Evolutionary conservation across 2,888 invertebrate species (phyloP).

Genomic region (Psococerastis gibbosa): DNA sequence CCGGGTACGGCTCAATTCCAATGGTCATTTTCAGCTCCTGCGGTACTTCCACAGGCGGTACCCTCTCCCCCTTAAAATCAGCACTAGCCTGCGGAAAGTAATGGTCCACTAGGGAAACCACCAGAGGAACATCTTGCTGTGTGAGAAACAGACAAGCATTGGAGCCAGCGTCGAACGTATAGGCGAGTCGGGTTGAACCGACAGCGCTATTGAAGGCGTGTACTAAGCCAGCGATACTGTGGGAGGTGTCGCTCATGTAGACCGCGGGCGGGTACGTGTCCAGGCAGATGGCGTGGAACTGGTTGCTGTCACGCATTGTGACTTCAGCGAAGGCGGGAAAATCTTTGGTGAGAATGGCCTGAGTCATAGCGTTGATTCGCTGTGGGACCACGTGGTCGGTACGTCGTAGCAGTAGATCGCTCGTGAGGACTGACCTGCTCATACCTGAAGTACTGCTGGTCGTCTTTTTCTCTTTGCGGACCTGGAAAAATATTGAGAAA

Average conservation of each 20-base stretch:
- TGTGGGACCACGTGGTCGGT: conserved; percentile 51
- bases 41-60: conserved; percentile 21
- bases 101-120: conserved; percentile 46
- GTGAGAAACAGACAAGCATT: conserved; percentile 82
- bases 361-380: conserved; percentile 37
- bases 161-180: conserved; percentile 97
- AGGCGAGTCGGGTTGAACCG: conserved; percentile 54
- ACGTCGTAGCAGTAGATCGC: conserved; percentile 58
- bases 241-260: conserved; percentile 83
- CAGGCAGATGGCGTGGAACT: conserved; percentile 82
- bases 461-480: conserved; percentile 60
- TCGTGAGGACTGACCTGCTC: conserved; percentile 61
- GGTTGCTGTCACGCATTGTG: conserved; percentile 95
- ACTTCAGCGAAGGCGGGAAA: conserved; percentile 76
- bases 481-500: conserved; percentile 22
- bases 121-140: conserved; percentile 48
- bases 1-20: conserved; percentile 22
- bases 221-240: conserved; percentile 55
- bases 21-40: not conserved
- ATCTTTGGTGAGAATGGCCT: conserved; percentile 46
- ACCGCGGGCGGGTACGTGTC: conserved; percentile 88
- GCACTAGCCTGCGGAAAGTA: conserved; percentile 43
- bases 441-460: conserved; percentile 79
- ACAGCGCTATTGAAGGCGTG: conserved; percentile 60
- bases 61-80: conserved; percentile 37